phyloP scores from a whole-genome alignment of 2,113 vertebrate species.

The Cromileptes altivelis region DNA sequence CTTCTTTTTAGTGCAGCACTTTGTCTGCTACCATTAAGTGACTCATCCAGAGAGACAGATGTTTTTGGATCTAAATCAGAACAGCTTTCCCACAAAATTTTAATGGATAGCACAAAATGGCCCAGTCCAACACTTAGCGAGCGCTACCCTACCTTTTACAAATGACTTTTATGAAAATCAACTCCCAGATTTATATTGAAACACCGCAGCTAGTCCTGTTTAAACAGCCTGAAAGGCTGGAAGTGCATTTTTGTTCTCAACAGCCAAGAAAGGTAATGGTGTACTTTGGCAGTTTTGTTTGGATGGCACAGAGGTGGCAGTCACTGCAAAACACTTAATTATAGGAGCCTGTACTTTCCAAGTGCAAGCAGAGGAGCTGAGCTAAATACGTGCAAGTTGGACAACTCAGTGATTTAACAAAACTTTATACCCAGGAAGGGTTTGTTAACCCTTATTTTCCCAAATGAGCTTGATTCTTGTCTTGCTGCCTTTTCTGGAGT shows the following conservation, averaged over 20 bases:
- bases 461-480: neutral
- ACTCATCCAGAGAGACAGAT: conserved; percentile 39
- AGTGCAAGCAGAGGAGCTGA: conserved; percentile 11
- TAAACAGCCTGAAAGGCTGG: conserved; percentile 42
- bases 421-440: neutral
- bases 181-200: conserved; percentile 30
- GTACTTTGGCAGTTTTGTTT: conserved; percentile 40
- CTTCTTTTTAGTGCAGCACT: conserved; percentile 41
- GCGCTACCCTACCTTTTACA: conserved; percentile 15
- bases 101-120: conserved; percentile 38
- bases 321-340: conserved; percentile 31
- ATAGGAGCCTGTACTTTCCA: neutral
- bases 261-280: conserved; percentile 38
- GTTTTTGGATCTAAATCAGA: conserved; percentile 50
- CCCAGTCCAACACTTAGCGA: conserved; percentile 23
- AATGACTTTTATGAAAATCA: conserved; percentile 40
- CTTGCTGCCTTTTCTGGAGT: neutral
- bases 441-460: neutral
- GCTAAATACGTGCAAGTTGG: neutral
- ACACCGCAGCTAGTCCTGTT: conserved; percentile 3
- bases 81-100: conserved; percentile 20
- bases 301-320: conserved; percentile 24
- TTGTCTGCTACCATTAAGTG: conserved; percentile 36
- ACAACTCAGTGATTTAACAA: conserved; percentile 16
- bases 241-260: conserved; percentile 32